Evolutionary conservation across 1,140 invertebrate species (phyloP), one percentile per base, ranked within the genome.

Genomic region (Drosophila setifemur): DNA sequence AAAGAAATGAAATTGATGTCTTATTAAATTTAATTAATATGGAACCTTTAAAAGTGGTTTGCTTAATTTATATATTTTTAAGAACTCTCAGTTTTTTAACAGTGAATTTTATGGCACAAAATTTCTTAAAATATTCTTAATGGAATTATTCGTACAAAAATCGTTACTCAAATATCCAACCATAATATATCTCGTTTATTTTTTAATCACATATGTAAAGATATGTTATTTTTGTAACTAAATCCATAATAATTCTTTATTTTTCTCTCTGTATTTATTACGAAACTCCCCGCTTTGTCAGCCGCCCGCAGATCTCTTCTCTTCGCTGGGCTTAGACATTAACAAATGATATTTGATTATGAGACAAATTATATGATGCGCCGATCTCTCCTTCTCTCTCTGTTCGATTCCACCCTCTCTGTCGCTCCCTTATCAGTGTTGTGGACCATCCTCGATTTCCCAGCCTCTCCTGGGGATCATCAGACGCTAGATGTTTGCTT

Each of bases 261-360:
- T 57, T 37, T 55, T 60, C 6, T 5, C 0, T 2, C 52, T 61
- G 57, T 2, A 19, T 9, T 3, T 21, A 5, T 11, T 31, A 21
- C n/a, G 21, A 28, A 67, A 40, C 28, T 48, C 40, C 42, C 19
- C 28, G 2, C 23, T 0, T 33, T 25, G 35, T 11, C 52, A 43
- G 26, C 37, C 49, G 57, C 81, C 75, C 71, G 72, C 81, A 79
- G 75, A 42, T 58, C 61, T 66, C 57, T 43, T 64, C 42, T 33
- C 55, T 28, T 19, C 14, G 7, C 35, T 64, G 48, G 44, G 21
- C 44, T n/a, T 48, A 71, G 81, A 87, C 81, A 86, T 86, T 81
- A 69, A 86, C 81, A 86, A 86, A 86, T 86, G 82, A 86, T 76
- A 86, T 86, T 86, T 86, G 82, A 86, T 86, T 86, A 76, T 75